phyloP scores from a whole-genome alignment of 2,113 vertebrate species.

The Cheirogaleus medius region DNA sequence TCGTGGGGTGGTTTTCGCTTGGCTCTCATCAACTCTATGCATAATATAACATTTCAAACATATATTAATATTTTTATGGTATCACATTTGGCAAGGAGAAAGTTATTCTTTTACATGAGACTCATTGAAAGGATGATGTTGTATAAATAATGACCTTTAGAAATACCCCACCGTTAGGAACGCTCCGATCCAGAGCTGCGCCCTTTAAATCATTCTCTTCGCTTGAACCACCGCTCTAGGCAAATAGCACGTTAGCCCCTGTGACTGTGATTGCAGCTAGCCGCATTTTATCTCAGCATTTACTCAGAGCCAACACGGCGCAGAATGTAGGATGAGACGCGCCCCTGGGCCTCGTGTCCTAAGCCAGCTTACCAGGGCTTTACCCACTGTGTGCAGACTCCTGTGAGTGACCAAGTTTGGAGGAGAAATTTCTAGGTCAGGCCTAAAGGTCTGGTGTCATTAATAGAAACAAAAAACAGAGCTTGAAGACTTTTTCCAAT shows the following conservation, averaged over 20 bases:
- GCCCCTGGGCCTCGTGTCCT: background rate
- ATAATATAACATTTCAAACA: slow-evolving; percentile 25
- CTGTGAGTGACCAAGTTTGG: background rate
- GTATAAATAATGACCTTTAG: background rate
- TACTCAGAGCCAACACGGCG: background rate
- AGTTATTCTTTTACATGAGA: background rate
- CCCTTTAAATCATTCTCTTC: background rate
- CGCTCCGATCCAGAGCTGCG: background rate
- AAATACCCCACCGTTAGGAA: background rate
- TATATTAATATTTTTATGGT: background rate
- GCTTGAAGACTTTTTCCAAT: background rate
- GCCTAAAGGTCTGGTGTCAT: background rate
- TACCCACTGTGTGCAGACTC: background rate
- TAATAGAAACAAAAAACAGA: background rate
- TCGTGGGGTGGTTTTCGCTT: background rate
- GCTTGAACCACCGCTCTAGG: background rate
- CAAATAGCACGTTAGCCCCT: background rate
- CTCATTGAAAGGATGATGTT: background rate
- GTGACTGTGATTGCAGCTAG: background rate
- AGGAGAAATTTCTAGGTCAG: background rate
- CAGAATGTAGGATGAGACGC: background rate
- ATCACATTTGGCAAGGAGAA: slow-evolving; percentile 15
- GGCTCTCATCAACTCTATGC: background rate
- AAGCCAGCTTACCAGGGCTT: background rate
- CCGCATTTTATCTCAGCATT: background rate